These are phyloP conservation scores for Hyles euphorbiae DNA, from an alignment of 1,140 invertebrate genomes.

Conservation along the genomic window DNA sequence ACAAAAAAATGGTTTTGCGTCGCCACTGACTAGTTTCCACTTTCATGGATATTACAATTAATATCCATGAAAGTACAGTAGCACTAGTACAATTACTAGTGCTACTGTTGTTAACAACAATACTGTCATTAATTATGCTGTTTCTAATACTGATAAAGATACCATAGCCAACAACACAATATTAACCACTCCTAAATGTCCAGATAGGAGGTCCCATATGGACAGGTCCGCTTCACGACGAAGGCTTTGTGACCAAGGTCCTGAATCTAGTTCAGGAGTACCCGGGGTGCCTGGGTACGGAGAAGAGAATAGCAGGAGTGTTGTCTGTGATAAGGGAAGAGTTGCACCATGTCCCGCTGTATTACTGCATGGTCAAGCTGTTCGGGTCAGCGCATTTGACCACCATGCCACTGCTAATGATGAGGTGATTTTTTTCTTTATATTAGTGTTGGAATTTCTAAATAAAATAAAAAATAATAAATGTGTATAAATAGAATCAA, in stretches of 20 bases:
- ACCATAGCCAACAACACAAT: too few relatives aligned
- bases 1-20: too few relatives aligned
- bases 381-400: conserved; percentile 80
- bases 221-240: conserved; percentile 89
- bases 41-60: too few relatives aligned
- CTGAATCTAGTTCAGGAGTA: conserved; percentile 61
- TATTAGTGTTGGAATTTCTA: not conserved
- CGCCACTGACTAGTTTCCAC: too few relatives aligned
- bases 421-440: conserved; percentile 71
- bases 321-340: conserved; percentile 86
- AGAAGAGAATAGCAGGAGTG: conserved; percentile 85
- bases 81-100: too few relatives aligned
- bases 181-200: not conserved
- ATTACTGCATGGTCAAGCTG: conserved; percentile 84
- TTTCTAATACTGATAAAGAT: too few relatives aligned
- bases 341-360: conserved; percentile 88
- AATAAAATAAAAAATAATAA: not conserved
- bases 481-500: not conserved
- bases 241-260: conserved; percentile 82
- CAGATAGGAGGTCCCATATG: conserved; percentile 96
- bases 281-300: conserved; percentile 77
- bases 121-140: too few relatives aligned
- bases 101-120: too few relatives aligned
- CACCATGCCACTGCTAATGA: conserved; percentile 79
- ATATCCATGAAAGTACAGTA: too few relatives aligned